These are phyloP conservation scores for Phoeniculus purpureus DNA, from an alignment of 2,797 vertebrate genomes.

Conservation along the genomic window DNA sequence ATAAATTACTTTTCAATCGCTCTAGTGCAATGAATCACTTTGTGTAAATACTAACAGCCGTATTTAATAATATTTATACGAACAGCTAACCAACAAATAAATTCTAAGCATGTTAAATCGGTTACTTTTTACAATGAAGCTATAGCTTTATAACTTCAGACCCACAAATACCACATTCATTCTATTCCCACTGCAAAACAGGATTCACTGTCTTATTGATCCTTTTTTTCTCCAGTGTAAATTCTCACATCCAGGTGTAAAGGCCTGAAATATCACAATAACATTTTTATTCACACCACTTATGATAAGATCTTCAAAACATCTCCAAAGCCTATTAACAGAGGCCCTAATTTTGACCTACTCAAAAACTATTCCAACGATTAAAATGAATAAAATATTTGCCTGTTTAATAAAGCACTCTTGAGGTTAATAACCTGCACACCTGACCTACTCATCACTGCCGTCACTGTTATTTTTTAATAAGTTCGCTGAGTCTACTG, in stretches of 20 bases:
- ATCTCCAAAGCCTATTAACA: not conserved
- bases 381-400: slow-evolving; percentile 45
- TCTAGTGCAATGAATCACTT: not conserved
- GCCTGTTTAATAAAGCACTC: slow-evolving; percentile 19
- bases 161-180: not conserved
- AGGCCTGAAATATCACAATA: not conserved
- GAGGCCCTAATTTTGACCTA: slow-evolving; percentile 8
- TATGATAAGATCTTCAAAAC: not conserved
- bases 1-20: not conserved
- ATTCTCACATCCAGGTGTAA: not conserved
- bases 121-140: not conserved
- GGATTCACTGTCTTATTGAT: not conserved
- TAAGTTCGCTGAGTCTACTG: not conserved
- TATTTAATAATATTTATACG: not conserved
- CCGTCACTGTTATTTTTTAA: not conserved
- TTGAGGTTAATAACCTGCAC: slow-evolving; percentile 5
- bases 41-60: not conserved
- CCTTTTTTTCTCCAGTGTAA: not conserved
- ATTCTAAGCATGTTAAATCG: not conserved
- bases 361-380: not conserved
- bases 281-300: not conserved
- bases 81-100: not conserved
- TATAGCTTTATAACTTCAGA: not conserved
- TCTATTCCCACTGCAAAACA: not conserved
- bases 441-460: not conserved